Evolutionary conservation across 2,888 invertebrate genomes (phyloP), one percentile per base, ranked within the genome.

Genomic region (Zaprionus obscuricornis): DNA sequence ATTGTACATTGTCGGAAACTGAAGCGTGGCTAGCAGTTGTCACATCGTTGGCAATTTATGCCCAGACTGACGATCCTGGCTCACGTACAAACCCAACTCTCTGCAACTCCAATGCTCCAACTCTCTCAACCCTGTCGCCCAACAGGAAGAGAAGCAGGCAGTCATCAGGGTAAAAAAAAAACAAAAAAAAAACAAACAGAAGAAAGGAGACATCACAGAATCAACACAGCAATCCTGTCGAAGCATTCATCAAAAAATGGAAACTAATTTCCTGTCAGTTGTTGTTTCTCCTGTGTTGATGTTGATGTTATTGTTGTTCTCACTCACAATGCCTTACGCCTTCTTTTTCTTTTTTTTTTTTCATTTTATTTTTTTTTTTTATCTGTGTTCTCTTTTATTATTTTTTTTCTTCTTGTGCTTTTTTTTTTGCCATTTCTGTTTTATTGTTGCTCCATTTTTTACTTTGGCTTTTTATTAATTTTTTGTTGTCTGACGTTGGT

Each of bases 181-280:
- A 33, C 46, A 34, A 29, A 39, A 51, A 60, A 66, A 52, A 50
- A 37, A 34, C 37, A 66, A 22, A 46, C 14, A 27, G 24, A 17
- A 46, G 22, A 52, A 45, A 40, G 39, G 37, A 62, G 60, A 58
- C 56, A 69, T 66, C 66, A 50, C 67, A 74, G 66, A 74, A 64
- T 59, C 81, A 50, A 52, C 82, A 66, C 59, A 74, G 76, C 82
- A 82, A 88, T 88, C 84, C 86, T 88, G 89, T 88, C 88, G 87
- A 88, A 83, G 87, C 89, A 88, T 88, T 89, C 88, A 88, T 89
- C 89, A 89, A 88, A 89, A 89, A 88, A 89, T 88, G 86, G 88
- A 89, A 88, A 89, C 88, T 88, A 88, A 88, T 88, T 88, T 88
- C 88, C 88, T 89, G 88, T 88, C 88, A 88, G 88, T 89, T 84